Percentiles rank a stretch among this genome's conserved stretches.
phyloP scores from a whole-genome alignment of 1,140 invertebrate genomes.

The Macrosteles quadrilineatus region DNA sequence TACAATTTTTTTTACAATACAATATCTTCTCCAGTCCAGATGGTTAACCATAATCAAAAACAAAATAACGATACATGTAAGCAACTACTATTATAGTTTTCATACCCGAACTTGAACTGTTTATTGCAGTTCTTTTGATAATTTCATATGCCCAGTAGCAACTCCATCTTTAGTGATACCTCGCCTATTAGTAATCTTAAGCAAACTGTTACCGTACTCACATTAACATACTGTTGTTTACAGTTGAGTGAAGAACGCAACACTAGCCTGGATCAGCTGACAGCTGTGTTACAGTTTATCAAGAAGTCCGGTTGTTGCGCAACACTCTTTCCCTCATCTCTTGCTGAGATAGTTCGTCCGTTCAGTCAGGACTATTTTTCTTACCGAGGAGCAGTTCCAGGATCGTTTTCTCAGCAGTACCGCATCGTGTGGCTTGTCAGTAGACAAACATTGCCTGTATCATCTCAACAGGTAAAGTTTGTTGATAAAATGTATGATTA shows the following conservation, averaged over 20 bases:
- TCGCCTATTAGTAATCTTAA: no score
- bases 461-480: slow-evolving; percentile 46
- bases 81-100: no score
- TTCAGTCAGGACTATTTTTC: slow-evolving; percentile 64
- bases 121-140: no score
- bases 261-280: slow-evolving; percentile 52
- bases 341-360: slow-evolving; percentile 56
- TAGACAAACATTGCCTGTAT: slow-evolving; percentile 46
- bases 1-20: no score
- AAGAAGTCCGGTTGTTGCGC: slow-evolving; percentile 54
- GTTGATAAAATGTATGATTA: no score
- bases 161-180: no score
- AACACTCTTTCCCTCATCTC: slow-evolving; percentile 51
- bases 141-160: no score
- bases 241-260: slow-evolving; percentile 57
- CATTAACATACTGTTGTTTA: slow-evolving; percentile 39
- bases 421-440: slow-evolving; percentile 48
- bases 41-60: no score
- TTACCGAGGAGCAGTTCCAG: slow-evolving; percentile 61
- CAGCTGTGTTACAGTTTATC: slow-evolving; percentile 54
- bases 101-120: no score
- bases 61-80: no score
- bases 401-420: slow-evolving; percentile 44
- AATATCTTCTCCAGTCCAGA: no score
- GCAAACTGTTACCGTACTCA: no score